Percentiles rank a stretch among this genome's conserved stretches.
Evolutionary conservation across 2,113 vertebrate genomes (phyloP).

Genomic region (Psilopogon haemacephalus): DNA sequence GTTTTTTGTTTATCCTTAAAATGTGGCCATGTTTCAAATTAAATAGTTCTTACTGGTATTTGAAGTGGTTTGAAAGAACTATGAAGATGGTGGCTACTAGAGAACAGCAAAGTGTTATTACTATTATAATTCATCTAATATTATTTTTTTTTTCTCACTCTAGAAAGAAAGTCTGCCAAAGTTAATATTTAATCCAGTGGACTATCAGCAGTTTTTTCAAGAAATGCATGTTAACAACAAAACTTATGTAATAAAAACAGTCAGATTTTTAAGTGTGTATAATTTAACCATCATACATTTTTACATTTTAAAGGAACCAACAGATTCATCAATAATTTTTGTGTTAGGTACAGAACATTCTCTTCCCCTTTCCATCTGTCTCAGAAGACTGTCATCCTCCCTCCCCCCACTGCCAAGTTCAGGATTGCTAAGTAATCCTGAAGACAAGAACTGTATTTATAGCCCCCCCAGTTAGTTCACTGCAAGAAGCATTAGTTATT

Average conservation of each 20-base stretch:
- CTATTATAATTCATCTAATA: background rate
- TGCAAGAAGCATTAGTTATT: slow-evolving; percentile 19
- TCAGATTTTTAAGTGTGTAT: background rate
- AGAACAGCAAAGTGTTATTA: background rate
- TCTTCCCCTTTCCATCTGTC: background rate
- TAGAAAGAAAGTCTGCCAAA: background rate
- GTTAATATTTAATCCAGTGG: background rate
- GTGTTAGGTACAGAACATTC: background rate
- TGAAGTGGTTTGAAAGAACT: background rate
- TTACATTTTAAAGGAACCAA: background rate
- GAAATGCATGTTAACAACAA: background rate
- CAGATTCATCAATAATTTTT: slow-evolving; percentile 5
- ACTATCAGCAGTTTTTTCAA: background rate
- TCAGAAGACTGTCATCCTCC: background rate
- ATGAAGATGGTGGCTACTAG: background rate
- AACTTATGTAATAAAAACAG: background rate
- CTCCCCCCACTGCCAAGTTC: background rate
- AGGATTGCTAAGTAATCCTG: slow-evolving; percentile 38
- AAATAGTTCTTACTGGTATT: background rate
- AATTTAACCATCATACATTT: background rate
- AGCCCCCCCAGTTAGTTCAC: background rate
- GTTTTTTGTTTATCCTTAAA: background rate
- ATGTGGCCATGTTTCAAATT: background rate
- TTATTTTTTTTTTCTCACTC: background rate
- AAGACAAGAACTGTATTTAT: slow-evolving; percentile 28